Conservation (phyloP, 1,140 invertebrate species). For the Drosophila trapezifrons region DNA sequence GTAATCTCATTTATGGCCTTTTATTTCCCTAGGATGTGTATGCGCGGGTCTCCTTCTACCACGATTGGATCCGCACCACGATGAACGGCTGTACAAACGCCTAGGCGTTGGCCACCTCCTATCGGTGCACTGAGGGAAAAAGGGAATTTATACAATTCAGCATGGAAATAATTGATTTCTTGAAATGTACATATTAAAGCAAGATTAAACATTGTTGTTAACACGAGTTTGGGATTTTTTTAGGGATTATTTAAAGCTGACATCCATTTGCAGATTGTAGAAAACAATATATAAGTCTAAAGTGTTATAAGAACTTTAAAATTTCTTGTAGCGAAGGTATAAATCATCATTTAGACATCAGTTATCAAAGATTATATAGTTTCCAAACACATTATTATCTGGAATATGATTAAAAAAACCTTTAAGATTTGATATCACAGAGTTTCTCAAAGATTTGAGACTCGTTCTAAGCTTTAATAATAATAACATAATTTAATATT, state of each 20-base stretch:
- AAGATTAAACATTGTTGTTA: not conserved
- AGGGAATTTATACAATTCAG: not conserved
- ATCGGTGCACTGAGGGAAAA: constrained; percentile 18
- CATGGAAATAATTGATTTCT: not conserved
- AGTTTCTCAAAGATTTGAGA: too few species aligned
- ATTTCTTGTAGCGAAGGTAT: too few species aligned
- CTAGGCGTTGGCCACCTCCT: constrained; percentile 38
- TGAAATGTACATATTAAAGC: not conserved
- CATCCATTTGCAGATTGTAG: not conserved
- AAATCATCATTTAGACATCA: not conserved
- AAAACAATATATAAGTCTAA: not conserved
- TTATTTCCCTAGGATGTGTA: constrained; percentile 84
- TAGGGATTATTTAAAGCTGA: not conserved
- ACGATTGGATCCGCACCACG: constrained; percentile 80
- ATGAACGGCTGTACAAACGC: constrained; percentile 54
- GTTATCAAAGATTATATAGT: not conserved
- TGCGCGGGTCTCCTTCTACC: constrained; percentile 78
- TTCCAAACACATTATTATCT: not conserved
- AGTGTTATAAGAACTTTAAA: too few species aligned
- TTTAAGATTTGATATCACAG: not conserved
- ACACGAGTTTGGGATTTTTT: not conserved
- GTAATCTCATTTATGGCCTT: constrained; percentile 12
- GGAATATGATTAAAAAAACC: not conserved
- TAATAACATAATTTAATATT: not conserved
- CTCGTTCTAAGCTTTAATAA: too few species aligned